These are phyloP conservation scores for Ostrea edulis DNA, from an alignment of 1,140 invertebrate species.

Conservation along the genomic window DNA sequence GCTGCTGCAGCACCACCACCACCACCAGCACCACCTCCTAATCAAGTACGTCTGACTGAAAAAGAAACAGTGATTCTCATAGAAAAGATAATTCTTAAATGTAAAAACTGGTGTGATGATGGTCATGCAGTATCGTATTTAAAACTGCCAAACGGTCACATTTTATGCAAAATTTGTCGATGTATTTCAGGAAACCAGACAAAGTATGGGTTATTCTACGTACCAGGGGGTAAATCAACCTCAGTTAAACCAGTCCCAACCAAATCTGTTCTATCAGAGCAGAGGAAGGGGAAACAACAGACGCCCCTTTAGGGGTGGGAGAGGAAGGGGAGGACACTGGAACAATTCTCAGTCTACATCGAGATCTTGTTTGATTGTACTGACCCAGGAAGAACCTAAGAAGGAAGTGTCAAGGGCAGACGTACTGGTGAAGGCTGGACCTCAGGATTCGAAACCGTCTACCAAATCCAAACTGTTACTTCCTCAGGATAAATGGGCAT, in stretches of 20 bases:
- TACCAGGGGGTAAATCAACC: neutral
- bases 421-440: neutral
- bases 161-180: neutral
- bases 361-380: slow-evolving; percentile 40
- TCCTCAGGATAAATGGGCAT: slow-evolving; percentile 57
- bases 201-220: neutral
- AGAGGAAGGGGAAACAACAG: slow-evolving; percentile 17
- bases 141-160: neutral
- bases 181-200: neutral
- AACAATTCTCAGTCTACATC: neutral
- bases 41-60: neutral
- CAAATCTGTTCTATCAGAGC: neutral
- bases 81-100: neutral
- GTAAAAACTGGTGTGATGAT: neutral
- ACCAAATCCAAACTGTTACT: slow-evolving; percentile 45
- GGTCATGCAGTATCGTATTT: neutral
- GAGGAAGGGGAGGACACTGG: neutral
- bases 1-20: neutral
- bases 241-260: neutral
- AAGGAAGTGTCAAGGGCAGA: neutral
- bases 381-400: slow-evolving; percentile 22
- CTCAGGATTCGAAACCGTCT: neutral
- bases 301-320: slow-evolving; percentile 20
- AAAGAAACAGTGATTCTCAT: too few relatives aligned
- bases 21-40: neutral